Percentiles rank a stretch among this genome's conserved stretches.
phyloP scores from a whole-genome alignment of 2,888 invertebrate species.

The Ennomos quercinarius region DNA sequence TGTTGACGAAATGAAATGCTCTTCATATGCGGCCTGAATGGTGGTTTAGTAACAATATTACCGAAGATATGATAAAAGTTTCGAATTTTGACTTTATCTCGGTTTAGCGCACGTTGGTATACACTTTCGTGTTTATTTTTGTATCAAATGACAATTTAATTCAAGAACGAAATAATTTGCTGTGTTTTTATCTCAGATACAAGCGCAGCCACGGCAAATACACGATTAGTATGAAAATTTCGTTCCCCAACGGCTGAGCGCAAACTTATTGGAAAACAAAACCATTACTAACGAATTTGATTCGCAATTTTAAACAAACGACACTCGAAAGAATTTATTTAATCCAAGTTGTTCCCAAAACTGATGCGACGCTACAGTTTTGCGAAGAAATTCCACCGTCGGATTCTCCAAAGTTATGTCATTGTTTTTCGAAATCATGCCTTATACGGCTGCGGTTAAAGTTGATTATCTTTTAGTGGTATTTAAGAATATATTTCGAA shows the following conservation, averaged over 20 bases:
- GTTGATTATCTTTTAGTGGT: conserved; percentile 64
- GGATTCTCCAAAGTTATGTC: conserved; percentile 49
- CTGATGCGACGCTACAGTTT: conserved; percentile 73
- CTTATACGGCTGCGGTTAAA: conserved; percentile 53
- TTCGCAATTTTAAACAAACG: conserved; percentile 66
- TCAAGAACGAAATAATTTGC: conserved; percentile 9
- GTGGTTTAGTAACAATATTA: conserved; percentile 4
- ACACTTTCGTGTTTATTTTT: no score
- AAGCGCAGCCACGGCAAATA: conserved; percentile 27
- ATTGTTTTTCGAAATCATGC: conserved; percentile 59
- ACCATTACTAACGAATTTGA: conserved; percentile 58
- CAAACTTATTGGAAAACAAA: conserved; percentile 56
- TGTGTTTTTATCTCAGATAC: conserved; percentile 29
- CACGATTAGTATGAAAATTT: conserved; percentile 42
- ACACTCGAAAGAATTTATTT: conserved; percentile 69
- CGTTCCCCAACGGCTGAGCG: conserved; percentile 43
- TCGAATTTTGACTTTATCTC: conserved; percentile 6
- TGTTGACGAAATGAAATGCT: conserved; percentile 49
- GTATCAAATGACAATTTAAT: conserved; percentile 17
- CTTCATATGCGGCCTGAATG: background rate
- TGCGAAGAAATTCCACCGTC: conserved; percentile 68
- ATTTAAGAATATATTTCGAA: conserved; percentile 46
- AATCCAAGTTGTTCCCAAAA: conserved; percentile 75
- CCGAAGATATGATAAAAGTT: background rate
- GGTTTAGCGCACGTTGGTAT: no score